phyloP scores from a whole-genome alignment of 2,797 vertebrate genomes.

The Hafferia zeledoni region DNA sequence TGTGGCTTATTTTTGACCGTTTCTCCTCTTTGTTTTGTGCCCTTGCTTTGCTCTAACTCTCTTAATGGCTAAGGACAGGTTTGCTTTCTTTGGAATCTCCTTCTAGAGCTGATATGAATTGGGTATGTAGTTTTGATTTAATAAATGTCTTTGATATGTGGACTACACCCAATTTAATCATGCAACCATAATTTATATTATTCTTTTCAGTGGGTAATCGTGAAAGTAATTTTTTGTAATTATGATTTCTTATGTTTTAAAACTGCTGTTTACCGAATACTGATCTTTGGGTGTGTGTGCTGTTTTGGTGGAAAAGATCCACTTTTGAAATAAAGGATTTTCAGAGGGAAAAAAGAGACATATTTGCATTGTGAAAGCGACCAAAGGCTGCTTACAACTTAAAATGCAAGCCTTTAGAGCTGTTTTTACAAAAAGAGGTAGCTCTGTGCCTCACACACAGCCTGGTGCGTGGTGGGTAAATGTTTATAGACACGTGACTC shows the following conservation, averaged over 20 bases:
- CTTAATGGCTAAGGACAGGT: not conserved
- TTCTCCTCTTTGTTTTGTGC: not conserved
- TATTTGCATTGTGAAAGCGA: not conserved
- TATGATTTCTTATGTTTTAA: not conserved
- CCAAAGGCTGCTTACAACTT: not conserved
- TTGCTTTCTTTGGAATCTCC: not conserved
- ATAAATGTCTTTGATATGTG: not conserved
- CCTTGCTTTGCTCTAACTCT: not conserved
- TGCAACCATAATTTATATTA: not conserved
- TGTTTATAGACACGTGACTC: fast-evolving
- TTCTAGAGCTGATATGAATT: not conserved
- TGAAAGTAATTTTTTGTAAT: not conserved
- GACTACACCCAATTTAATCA: not conserved
- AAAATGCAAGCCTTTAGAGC: not conserved
- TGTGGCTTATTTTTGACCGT: not conserved
- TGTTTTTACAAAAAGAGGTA: not conserved
- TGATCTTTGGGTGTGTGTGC: not conserved
- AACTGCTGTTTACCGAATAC: not conserved
- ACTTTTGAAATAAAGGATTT: not conserved
- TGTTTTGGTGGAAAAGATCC: not conserved
- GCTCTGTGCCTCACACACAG: not conserved
- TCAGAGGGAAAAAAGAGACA: not conserved
- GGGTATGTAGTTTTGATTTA: not conserved
- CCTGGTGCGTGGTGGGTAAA: not conserved
- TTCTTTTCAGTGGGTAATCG: not conserved